Evolutionary conservation across 2,888 invertebrate species (phyloP).

Genomic region (Aricia artaxerxes): DNA sequence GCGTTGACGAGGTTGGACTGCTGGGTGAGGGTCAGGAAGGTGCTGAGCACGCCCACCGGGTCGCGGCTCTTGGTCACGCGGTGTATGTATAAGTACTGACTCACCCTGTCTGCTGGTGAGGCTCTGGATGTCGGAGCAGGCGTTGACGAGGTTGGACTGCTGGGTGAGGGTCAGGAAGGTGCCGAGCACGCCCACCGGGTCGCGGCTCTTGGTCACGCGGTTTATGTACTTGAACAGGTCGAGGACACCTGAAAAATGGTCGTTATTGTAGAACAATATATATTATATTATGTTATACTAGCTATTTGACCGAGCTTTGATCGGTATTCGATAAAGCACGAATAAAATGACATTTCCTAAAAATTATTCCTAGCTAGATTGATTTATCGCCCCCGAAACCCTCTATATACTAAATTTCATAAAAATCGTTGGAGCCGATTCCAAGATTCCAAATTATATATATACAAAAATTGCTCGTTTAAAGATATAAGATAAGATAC

Average conservation of each 20-base stretch:
- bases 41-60: slow-evolving; percentile 51
- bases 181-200: slow-evolving; percentile 53
- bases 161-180: slow-evolving; percentile 55
- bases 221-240: slow-evolving; percentile 51
- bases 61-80: slow-evolving; percentile 55
- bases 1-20: slow-evolving; percentile 49
- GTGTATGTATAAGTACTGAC: slow-evolving; percentile 48
- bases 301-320: no score
- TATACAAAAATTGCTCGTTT: no score
- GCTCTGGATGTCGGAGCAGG: slow-evolving; percentile 45
- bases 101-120: slow-evolving; percentile 45
- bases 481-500: no score
- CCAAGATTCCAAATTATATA: no score
- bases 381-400: no score
- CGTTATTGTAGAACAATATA: no score
- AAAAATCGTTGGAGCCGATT: no score
- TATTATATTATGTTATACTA: no score
- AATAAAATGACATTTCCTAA: no score
- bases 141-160: slow-evolving; percentile 47
- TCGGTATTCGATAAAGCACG: no score
- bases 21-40: slow-evolving; percentile 54
- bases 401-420: no score
- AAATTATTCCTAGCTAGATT: no score
- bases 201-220: slow-evolving; percentile 47
- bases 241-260: slow-evolving; percentile 49